Conservation (phyloP, 2,113 vertebrate species). For the Podarcis cretensis region DNA sequence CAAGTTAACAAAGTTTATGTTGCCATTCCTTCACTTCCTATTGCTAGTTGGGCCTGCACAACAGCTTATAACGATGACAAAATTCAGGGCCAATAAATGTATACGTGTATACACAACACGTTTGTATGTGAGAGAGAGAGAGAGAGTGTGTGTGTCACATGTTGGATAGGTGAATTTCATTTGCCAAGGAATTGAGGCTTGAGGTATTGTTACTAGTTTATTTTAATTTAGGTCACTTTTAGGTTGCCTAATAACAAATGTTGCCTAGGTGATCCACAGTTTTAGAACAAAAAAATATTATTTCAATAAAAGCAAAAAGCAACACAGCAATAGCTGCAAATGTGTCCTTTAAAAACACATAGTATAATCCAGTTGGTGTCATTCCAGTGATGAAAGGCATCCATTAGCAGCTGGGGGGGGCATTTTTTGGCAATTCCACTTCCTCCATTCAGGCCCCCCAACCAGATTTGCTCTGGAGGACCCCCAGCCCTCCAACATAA, state of each 20-base stretch:
- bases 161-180: neutral
- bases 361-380: neutral
- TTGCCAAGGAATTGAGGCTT: neutral
- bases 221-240: neutral
- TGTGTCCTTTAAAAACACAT: neutral
- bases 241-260: neutral
- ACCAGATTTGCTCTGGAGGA: too few relatives aligned
- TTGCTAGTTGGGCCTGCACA: neutral
- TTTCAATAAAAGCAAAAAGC: too few relatives aligned
- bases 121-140: neutral
- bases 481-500: too few relatives aligned
- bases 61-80: neutral
- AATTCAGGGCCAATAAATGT: neutral
- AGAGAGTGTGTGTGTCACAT: neutral
- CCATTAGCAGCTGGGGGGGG: too few relatives aligned
- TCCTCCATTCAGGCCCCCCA: too few relatives aligned
- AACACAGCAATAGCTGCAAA: neutral
- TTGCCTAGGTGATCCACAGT: neutral
- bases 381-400: too few relatives aligned
- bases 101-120: too few relatives aligned
- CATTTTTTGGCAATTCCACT: too few relatives aligned
- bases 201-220: neutral
- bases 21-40: neutral
- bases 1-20: neutral
- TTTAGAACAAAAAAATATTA: neutral